Evolutionary conservation across 2,888 invertebrate species (phyloP).

Genomic region (Caradrina clavipalpis): DNA sequence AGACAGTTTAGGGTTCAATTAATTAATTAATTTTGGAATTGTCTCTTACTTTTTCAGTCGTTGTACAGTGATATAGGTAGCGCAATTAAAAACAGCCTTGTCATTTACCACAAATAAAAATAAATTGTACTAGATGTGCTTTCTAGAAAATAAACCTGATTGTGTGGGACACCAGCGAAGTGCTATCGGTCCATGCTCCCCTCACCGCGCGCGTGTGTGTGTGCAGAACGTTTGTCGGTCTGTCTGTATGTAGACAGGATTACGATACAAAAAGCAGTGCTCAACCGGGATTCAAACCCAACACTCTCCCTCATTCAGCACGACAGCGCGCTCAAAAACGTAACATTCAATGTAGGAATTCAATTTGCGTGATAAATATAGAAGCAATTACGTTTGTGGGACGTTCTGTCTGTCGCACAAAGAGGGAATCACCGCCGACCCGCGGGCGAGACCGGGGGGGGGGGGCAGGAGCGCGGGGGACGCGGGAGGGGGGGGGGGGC

Average conservation of each 20-base stretch:
- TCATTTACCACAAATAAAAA: not conserved
- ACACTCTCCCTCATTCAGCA: conserved; percentile 15
- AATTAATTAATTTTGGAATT: not conserved
- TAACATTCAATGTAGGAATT: conserved; percentile 50
- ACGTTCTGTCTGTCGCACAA: conserved; percentile 64
- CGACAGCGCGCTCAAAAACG: conserved; percentile 11
- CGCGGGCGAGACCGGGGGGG: conserved; percentile 17
- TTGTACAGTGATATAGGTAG: too few relatives aligned
- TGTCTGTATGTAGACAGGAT: not conserved
- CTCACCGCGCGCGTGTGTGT: not conserved
- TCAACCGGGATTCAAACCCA: conserved; percentile 4
- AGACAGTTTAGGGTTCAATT: conserved; percentile 7
- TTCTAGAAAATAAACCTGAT: not conserved
- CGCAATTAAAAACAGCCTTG: not conserved
- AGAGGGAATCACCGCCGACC: conserved; percentile 54
- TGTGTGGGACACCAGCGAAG: too few relatives aligned
- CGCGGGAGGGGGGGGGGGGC: not conserved
- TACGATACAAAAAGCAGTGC: not conserved
- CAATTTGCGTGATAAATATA: conserved; percentile 60
- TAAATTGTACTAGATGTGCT: not conserved
- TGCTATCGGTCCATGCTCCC: not conserved
- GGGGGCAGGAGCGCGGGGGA: not conserved
- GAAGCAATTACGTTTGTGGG: conserved; percentile 65
- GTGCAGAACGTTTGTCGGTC: not conserved
- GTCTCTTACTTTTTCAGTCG: too few relatives aligned